phyloP scores from a whole-genome alignment of 1,140 invertebrate genomes.

The Galleria mellonella region DNA sequence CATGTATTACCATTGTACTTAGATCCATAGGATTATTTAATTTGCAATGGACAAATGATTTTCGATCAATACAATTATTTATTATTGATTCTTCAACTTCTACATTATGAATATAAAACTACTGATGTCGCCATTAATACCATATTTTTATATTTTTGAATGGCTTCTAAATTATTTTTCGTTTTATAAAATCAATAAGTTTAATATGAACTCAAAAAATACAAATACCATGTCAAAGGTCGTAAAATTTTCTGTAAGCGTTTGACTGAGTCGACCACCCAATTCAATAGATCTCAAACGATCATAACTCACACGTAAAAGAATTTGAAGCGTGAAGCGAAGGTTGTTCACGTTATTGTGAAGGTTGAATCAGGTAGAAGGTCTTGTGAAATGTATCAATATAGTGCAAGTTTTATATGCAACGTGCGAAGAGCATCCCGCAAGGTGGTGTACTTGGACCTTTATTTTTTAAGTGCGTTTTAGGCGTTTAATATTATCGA shows the following conservation, averaged over 20 bases:
- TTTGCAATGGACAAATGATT: too few species aligned
- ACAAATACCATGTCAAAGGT: too few species aligned
- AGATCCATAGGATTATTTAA: too few species aligned
- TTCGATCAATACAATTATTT: too few species aligned
- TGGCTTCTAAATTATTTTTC: too few species aligned
- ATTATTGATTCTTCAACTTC: too few species aligned
- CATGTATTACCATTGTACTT: too few species aligned
- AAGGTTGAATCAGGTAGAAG: constrained; percentile 57
- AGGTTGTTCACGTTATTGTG: constrained; percentile 12
- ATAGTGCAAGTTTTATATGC: constrained; percentile 63
- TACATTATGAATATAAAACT: too few species aligned
- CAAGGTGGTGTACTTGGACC: constrained; percentile 49
- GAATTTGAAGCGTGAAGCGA: constrained; percentile 24
- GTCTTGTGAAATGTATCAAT: constrained; percentile 65
- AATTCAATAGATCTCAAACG: constrained; percentile 23
- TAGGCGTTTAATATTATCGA: constrained; percentile 4
- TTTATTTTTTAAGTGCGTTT: constrained; percentile 40
- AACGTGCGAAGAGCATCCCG: constrained; percentile 58
- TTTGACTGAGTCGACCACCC: constrained; percentile 43
- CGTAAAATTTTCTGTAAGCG: constrained; percentile 9
- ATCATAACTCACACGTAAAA: constrained; percentile 29
- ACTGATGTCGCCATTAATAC: too few species aligned
- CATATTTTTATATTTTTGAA: too few species aligned
- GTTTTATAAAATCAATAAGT: too few species aligned
- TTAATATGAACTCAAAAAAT: too few species aligned